Percentiles rank a stretch among this genome's conserved stretches.
Evolutionary conservation across 2,888 invertebrate species (phyloP).

Genomic region (Stenolophus ochropezus): DNA sequence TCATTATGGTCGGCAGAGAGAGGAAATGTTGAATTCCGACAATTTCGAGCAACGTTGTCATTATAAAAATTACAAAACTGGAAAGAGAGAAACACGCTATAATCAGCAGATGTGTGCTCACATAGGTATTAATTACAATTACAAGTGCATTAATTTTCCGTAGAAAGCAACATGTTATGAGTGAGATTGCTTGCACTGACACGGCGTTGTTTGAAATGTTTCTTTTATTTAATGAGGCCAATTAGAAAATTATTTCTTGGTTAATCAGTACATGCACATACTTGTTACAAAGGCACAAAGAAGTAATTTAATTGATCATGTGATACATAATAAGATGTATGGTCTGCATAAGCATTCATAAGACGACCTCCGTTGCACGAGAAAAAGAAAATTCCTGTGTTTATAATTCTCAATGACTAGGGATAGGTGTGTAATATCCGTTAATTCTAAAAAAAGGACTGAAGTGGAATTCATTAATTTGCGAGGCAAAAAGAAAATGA

Average conservation of each 20-base stretch:
- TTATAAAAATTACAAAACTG: constrained; percentile 53
- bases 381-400: not conserved
- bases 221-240: constrained; percentile 46
- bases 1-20: constrained; percentile 5
- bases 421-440: too few relatives aligned
- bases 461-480: too few relatives aligned
- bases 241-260: constrained; percentile 44
- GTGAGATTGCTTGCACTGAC: constrained; percentile 32
- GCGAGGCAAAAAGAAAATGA: too few relatives aligned
- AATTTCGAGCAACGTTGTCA: constrained; percentile 27
- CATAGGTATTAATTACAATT: constrained; percentile 48
- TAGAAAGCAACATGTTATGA: constrained; percentile 43
- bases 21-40: constrained; percentile 37
- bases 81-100: constrained; percentile 12
- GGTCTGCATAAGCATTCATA: not conserved
- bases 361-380: not conserved
- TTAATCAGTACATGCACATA: constrained; percentile 13
- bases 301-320: constrained; percentile 5
- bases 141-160: constrained; percentile 29
- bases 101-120: constrained; percentile 48
- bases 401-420: not conserved
- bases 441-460: too few relatives aligned
- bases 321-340: constrained; percentile 24
- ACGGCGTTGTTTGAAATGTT: constrained; percentile 30
- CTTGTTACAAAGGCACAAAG: constrained; percentile 16